Base-by-base conservation (phyloP, 2,113 vertebrate species). In the Rostratula benghalensis region DNA sequence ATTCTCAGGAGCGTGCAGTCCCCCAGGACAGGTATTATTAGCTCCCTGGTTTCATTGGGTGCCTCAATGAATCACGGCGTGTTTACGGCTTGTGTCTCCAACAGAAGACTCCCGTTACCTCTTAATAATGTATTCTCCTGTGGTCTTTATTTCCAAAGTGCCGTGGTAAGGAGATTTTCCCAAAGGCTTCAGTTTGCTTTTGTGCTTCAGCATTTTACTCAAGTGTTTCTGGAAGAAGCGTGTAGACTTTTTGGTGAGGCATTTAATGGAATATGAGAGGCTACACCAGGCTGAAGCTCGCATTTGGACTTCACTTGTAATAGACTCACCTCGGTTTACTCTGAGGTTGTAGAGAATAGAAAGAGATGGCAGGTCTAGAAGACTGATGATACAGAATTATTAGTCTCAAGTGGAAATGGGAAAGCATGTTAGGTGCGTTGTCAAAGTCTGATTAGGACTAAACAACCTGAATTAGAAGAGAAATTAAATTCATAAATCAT, bases 11-110 rank as follows among this genome's bases (percentile, higher is more conserved):
- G 96, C 4, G 4, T 37, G 24, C 3, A 0, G 50, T 93, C 97
- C 95, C 97, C 87, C 19, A 25, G 74, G 96, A 95, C 71, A 61
- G 86, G 88, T 96, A 84, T 97, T 95, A 80, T 95, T 95, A 94
- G 91, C 88, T 95, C 81, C 94, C 95, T 87, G 94, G 97, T 97
- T 97, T 97, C 94, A 93, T 39, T 97, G 97, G 97, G 97, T 97
- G 96, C 57, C 94, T 97, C 88, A 53, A 93, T 93, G 94, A 96
- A 91, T 93, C 82, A 54, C 31, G 77, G 90, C 81, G 87, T 97
- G 97, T 98, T 97, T 97, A 95, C 45, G 8, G 86, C 93, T 69
- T 94, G 93, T 78, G 67, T 93, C 93, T 83, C 73, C 75, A 91
- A 87, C 79, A 91, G 94, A 97, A 94, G 84, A 83, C 78, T 92